These are phyloP conservation scores for Lordiphosa stackelbergi DNA, from an alignment of 1,140 invertebrate genomes.

Conservation along the genomic window DNA sequence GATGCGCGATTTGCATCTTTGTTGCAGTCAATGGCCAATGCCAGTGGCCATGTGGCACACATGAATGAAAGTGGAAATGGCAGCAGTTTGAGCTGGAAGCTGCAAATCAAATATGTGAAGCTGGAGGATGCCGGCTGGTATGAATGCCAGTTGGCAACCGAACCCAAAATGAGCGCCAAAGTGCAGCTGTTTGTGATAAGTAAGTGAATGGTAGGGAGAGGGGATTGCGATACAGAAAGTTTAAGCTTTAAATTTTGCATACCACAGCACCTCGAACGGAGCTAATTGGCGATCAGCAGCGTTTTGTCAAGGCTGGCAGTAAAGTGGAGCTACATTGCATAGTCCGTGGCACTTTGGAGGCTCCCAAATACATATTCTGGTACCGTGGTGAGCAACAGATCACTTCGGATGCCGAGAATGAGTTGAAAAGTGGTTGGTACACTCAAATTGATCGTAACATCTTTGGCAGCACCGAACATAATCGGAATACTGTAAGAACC, in stretches of 20 bases:
- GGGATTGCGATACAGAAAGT: too few species aligned
- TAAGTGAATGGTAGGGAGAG: constrained; percentile 74
- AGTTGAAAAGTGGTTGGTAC: constrained; percentile 49
- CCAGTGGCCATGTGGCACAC: background rate
- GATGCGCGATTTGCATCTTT: constrained; percentile 90
- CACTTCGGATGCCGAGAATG: constrained; percentile 46
- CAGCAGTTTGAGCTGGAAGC: constrained; percentile 84
- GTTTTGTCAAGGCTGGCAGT: constrained; percentile 81
- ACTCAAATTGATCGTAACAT: constrained; percentile 67
- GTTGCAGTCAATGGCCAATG: constrained; percentile 79
- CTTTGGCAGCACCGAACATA: constrained; percentile 62
- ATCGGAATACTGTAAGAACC: constrained; percentile 48
- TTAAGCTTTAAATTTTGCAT: constrained; percentile 17
- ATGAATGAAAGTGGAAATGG: constrained; percentile 5
- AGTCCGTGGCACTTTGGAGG: constrained; percentile 80
- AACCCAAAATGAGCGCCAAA: constrained; percentile 84
- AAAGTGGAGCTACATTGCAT: constrained; percentile 80
- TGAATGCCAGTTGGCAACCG: constrained; percentile 85
- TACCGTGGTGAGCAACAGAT: constrained; percentile 83
- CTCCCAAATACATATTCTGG: constrained; percentile 81
- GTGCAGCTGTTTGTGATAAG: constrained; percentile 83
- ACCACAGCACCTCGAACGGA: constrained; percentile 79
- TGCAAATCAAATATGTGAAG: constrained; percentile 85
- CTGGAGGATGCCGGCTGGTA: constrained; percentile 83
- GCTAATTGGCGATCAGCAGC: constrained; percentile 79